Base-by-base conservation (phyloP, 2,113 vertebrate species). In the Labeo catla region DNA sequence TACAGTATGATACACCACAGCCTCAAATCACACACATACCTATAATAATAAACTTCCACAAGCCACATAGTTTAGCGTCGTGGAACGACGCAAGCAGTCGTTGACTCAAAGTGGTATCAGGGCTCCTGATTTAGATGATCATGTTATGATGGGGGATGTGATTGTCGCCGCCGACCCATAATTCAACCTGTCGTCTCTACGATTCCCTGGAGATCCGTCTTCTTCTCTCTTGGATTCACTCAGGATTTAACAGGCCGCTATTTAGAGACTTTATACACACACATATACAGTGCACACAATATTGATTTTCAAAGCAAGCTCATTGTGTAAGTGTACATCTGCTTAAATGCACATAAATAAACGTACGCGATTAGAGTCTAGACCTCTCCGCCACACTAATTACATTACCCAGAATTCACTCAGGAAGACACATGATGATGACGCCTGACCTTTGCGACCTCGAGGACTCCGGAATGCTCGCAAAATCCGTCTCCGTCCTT, bases 371-470 rank as follows among this genome's bases (percentile, higher is more conserved):
- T 54, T 50, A 49, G 54, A n/a, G 66, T 73, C 77, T 65, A 82
- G 61, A 76, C 49, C 50, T 78, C 47, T 1, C 34, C 72, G 45
- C 16, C 13, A 79, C 83, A 86, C 80, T 87, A 90, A 92, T 91
- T 91, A 90, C 84, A 88, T 78, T 87, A 83, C 74, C 63, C 52
- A 76, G 77, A 81, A 89, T 90, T 84, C 87, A 86, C 84, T 81
- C 66, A 68, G 39, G 72, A 81, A 79, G 63, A 86, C 83, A 86
- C 45, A 76, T 15, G 65, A 76, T 87, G 88, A 92, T 92, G 81
- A 92, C 76, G 86, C 65, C 73, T 88, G 90, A 61, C 86, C 90
- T 86, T 47, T 61, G 52, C 81, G 89, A 93, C 91, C 90, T 73
- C 79, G 13, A 47, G 15, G 70, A 88, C 76, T 66, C 83, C 13